Conservation (phyloP, 2,888 invertebrate species). For the Corbicula japonica region DNA sequence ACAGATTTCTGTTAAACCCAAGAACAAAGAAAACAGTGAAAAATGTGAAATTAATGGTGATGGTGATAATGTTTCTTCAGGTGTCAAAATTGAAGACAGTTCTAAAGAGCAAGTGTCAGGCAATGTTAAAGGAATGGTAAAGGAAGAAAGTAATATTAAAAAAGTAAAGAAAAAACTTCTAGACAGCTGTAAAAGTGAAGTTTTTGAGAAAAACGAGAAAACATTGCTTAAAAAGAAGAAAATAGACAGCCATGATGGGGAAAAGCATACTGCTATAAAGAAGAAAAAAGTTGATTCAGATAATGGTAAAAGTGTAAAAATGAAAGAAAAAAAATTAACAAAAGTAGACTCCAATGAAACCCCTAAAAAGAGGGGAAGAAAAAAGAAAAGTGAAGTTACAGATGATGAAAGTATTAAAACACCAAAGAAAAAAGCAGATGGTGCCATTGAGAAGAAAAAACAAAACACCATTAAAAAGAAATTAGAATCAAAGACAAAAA, state of each 20-base stretch:
- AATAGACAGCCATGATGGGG: slow-evolving; percentile 1
- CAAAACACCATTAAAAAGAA: slow-evolving; percentile 24
- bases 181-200: background rate
- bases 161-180: background rate
- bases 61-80: too few species aligned
- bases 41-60: too few species aligned
- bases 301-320: background rate
- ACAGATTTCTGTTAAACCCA: too few species aligned
- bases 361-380: slow-evolving; percentile 25
- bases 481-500: background rate
- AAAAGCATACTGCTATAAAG: slow-evolving; percentile 8
- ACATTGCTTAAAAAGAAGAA: slow-evolving; percentile 27
- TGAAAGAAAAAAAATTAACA: slow-evolving; percentile 25
- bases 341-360: slow-evolving; percentile 2
- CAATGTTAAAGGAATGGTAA: background rate
- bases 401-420: slow-evolving; percentile 13
- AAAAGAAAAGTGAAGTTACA: too few species aligned
- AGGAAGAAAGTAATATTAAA: background rate
- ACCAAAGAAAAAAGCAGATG: slow-evolving; percentile 20
- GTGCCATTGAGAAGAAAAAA: too few species aligned
- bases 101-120: too few species aligned
- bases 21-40: too few species aligned
- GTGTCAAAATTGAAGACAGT: too few species aligned
- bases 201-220: background rate
- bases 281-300: slow-evolving; percentile 16